A percentile compares a stretch with the other conserved stretches of the same genome.
These are phyloP conservation scores for Elaphurus davidianus DNA, from an alignment of 2,113 vertebrate species.

Conservation along the genomic window DNA sequence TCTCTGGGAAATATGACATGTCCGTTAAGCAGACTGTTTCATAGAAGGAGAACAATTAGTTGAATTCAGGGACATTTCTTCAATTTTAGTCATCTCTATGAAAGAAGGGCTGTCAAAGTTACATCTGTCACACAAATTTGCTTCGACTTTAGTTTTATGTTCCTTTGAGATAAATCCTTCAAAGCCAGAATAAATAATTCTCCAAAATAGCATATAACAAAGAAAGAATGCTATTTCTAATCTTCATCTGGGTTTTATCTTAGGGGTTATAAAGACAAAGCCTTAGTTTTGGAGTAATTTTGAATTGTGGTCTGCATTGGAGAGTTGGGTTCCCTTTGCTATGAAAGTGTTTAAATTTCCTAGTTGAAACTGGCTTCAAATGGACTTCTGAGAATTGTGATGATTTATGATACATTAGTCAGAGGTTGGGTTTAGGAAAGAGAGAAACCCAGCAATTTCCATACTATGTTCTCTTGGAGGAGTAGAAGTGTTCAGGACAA, in stretches of 20 bases:
- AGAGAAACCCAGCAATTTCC: background rate
- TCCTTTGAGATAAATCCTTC: constrained; percentile 13
- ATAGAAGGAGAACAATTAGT: background rate
- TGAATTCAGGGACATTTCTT: constrained; percentile 22
- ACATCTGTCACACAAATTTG: background rate
- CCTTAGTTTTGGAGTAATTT: background rate
- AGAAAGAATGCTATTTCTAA: background rate
- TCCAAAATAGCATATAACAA: background rate
- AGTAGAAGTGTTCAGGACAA: background rate
- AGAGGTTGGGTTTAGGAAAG: background rate
- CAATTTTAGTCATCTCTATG: background rate
- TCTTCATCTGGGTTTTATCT: background rate
- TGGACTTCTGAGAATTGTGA: background rate
- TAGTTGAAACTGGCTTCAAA: background rate
- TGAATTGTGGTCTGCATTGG: background rate
- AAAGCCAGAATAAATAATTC: constrained; percentile 25
- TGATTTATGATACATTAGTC: background rate
- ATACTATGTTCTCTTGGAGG: background rate
- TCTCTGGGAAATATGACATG: background rate
- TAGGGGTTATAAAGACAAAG: background rate
- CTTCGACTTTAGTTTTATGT: constrained; percentile 33
- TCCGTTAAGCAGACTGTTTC: constrained; percentile 57
- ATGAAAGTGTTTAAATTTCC: background rate
- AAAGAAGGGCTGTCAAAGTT: background rate
- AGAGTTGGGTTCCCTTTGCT: background rate